These are phyloP conservation scores for Platalea minor DNA, from an alignment of 2,797 vertebrate genomes.

Conservation along the genomic window DNA sequence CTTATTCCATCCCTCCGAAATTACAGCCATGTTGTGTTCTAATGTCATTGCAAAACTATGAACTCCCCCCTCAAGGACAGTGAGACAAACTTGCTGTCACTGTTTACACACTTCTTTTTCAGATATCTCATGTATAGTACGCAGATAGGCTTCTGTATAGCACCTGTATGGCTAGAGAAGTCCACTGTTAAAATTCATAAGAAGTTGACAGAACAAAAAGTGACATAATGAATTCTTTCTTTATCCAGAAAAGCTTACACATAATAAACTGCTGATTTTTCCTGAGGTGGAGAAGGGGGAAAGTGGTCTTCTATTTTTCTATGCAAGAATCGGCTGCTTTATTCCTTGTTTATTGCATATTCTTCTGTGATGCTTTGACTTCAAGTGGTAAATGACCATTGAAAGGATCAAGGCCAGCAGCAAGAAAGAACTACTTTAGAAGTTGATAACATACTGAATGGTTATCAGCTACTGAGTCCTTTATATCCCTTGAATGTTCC, in stretches of 20 bases:
- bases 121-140: neutral
- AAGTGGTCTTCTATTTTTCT: neutral
- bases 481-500: neutral
- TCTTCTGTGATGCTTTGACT: neutral
- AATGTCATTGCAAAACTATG: conserved; percentile 44
- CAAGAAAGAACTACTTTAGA: neutral
- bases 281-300: neutral
- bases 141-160: neutral
- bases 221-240: neutral
- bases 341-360: neutral
- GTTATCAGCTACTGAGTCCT: neutral
- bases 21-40: conserved; percentile 50
- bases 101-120: neutral
- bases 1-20: conserved; percentile 24
- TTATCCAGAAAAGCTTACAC: neutral
- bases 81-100: neutral
- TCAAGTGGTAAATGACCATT: neutral
- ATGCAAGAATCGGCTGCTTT: neutral
- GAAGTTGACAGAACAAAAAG: neutral
- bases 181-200: neutral
- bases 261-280: neutral
- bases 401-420: neutral
- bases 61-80: neutral
- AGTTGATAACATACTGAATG: neutral
- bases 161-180: neutral